These are phyloP conservation scores for Drosophila melanosoma DNA, from an alignment of 2,888 invertebrate species.

Conservation along the genomic window DNA sequence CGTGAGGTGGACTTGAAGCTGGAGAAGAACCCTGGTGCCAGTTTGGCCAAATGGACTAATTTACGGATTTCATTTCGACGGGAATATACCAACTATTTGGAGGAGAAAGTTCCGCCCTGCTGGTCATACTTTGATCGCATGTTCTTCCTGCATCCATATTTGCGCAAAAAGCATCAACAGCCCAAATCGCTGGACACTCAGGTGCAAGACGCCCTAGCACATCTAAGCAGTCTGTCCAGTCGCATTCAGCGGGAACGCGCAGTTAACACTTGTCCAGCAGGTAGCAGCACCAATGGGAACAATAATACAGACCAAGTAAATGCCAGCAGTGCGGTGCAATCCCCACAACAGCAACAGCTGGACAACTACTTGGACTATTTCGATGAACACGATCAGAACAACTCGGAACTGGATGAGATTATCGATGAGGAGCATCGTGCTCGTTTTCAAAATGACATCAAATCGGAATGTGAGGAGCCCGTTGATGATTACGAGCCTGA, in stretches of 20 bases:
- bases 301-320: constrained; percentile 39
- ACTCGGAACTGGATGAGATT: constrained; percentile 81
- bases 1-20: constrained; percentile 83
- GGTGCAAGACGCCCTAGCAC: constrained; percentile 83
- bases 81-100: constrained; percentile 83
- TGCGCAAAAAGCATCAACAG: constrained; percentile 83
- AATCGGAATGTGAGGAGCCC: constrained; percentile 82
- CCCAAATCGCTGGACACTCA: constrained; percentile 82
- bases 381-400: constrained; percentile 80
- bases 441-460: constrained; percentile 77
- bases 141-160: constrained; percentile 83
- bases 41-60: constrained; percentile 84
- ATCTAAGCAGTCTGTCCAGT: constrained; percentile 79
- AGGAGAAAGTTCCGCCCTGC: constrained; percentile 82
- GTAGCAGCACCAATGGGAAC: constrained; percentile 36
- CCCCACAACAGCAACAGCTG: constrained; percentile 64
- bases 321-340: constrained; percentile 24
- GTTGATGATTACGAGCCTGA: constrained; percentile 72
- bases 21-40: constrained; percentile 83
- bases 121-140: constrained; percentile 84
- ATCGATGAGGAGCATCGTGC: constrained; percentile 78
- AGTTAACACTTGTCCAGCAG: constrained; percentile 61
- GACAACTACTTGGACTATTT: constrained; percentile 83
- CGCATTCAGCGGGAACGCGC: constrained; percentile 79
- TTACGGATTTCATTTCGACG: constrained; percentile 83